Conservation (phyloP, 2,113 vertebrate genomes). For the Passer domesticus region DNA sequence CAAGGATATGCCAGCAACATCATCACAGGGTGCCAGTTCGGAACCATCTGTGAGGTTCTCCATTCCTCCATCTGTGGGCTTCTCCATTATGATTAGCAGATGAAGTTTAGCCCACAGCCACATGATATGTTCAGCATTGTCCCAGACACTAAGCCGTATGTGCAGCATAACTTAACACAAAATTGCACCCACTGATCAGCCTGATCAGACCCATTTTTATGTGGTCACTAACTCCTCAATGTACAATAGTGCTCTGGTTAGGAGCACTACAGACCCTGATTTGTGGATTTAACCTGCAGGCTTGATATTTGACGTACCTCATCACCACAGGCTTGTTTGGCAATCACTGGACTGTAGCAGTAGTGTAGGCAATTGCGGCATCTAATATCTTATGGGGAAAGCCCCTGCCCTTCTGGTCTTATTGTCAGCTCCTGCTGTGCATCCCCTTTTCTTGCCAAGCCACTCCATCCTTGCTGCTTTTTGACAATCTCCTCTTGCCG, state of each 20-base stretch:
- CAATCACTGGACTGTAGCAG: neutral
- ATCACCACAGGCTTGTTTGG: neutral
- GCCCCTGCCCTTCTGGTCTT: neutral
- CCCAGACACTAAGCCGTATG: fast-evolving
- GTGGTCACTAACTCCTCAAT: neutral
- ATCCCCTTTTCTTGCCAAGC: neutral
- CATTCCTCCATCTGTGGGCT: neutral
- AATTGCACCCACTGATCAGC: neutral
- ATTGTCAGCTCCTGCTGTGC: neutral
- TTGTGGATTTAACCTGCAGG: neutral
- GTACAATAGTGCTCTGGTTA: neutral
- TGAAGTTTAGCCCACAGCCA: neutral
- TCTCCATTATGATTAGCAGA: neutral
- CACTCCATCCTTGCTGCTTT: neutral
- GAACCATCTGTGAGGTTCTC: neutral
- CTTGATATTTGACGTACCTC: neutral
- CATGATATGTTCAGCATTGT: fast-evolving
- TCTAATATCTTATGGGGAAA: fast-evolving
- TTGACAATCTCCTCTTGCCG: neutral
- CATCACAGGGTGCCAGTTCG: fast-evolving
- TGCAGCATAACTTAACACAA: neutral
- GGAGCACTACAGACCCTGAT: neutral
- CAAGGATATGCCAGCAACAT: fast-evolving
- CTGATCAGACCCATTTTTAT: neutral
- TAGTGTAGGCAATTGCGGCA: neutral